Evolutionary conservation across 2,888 invertebrate species (phyloP).

Genomic region (Lepidocyrtinus sp.): DNA sequence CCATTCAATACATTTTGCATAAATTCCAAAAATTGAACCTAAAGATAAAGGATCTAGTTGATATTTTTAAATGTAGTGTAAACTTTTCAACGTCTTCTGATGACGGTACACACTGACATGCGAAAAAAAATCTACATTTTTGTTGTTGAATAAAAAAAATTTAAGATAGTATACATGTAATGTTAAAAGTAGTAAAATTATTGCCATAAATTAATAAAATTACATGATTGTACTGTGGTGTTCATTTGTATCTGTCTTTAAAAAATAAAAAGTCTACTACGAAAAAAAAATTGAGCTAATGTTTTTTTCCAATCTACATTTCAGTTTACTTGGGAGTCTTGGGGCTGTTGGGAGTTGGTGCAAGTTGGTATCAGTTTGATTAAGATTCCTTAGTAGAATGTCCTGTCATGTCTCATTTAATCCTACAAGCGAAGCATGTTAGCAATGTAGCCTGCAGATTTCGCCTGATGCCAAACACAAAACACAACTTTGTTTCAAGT

Average conservation of each 20-base stretch:
- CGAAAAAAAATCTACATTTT: background rate
- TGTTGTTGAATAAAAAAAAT: background rate
- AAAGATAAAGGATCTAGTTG: background rate
- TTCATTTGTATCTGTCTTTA: slow-evolving; percentile 60
- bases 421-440: too few species aligned
- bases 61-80: slow-evolving; percentile 6
- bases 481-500: too few species aligned
- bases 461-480: too few species aligned
- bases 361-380: too few species aligned
- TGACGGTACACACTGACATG: background rate
- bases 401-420: too few species aligned
- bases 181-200: slow-evolving; percentile 11
- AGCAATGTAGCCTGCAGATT: too few species aligned
- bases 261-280: slow-evolving; percentile 32
- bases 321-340: too few species aligned
- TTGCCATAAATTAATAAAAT: slow-evolving; percentile 12
- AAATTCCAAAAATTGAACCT: slow-evolving; percentile 6
- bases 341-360: too few species aligned
- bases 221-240: slow-evolving; percentile 57
- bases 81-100: background rate
- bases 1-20: slow-evolving; percentile 6
- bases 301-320: too few species aligned
- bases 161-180: background rate
- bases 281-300: too few species aligned
- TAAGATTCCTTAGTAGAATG: too few species aligned